Base-by-base conservation (phyloP, 1,140 invertebrate genomes). In the Muscidifurax raptorellus region DNA sequence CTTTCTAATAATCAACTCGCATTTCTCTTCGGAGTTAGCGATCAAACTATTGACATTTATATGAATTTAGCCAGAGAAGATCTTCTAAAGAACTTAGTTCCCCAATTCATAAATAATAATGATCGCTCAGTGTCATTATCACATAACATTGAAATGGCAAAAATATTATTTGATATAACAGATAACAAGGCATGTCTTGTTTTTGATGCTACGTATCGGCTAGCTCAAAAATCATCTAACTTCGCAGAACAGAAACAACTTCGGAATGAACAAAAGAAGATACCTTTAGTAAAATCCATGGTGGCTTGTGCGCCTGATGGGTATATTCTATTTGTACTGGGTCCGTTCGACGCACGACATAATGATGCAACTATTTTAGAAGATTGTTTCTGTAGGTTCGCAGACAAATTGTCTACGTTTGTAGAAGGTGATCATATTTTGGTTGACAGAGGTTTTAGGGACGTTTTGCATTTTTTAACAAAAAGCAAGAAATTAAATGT, bases 201-300 rank as follows among this genome's bases (percentile, higher is more conserved):
- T n/a, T 40, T 76, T 76, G 36, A 81, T 72, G 80, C 44, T 52
- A 81, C 67, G 1, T 81, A 81, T 30, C 25, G 80, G 2, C 44
- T 47, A 18, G 74, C 30, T 9, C 9, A 72, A 7, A 72, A 72
- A 32, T 72, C 27, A 9, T 30, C 28, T 10, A 72, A 72, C 30
- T 32, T 30, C 22, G 12, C 10, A 7, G 69, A 28, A 36, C 76
- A 78, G 27, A 78, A 78, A 59, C 78, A 80, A 67, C 64, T 67
- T 3, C 67, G 78, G 64, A 80, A 59, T 44, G 67, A 81, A 44
- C 80, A 81, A 81, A 81, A 81, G n/a, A 81, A 81, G 64, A 72
- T 81, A 67, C 80, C 80, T 28, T n/a, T 71, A 2, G 47, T 71
- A 2, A 81, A 81, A 81, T 25, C 80, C 22, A 81, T 81, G 67